Conservation (phyloP, 2,888 invertebrate species). For the Philaethria dido region DNA sequence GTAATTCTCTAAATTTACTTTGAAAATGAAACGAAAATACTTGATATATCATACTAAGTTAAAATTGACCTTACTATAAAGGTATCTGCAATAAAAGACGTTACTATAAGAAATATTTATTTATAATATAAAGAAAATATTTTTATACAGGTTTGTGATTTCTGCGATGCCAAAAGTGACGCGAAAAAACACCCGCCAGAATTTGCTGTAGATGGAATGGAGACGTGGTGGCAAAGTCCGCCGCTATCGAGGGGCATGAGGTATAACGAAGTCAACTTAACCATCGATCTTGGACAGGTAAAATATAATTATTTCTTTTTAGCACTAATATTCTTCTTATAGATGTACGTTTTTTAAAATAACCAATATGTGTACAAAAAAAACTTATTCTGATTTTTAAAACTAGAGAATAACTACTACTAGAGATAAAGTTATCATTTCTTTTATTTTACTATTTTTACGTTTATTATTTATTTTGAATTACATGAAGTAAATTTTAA, state of each 20-base stretch:
- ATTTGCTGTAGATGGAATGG: conserved; percentile 97
- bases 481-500: no score
- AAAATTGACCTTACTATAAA: no score
- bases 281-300: conserved; percentile 98
- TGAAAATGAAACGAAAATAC: no score
- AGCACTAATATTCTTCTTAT: background rate
- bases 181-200: conserved; percentile 94
- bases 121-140: background rate
- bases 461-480: no score
- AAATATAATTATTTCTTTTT: background rate
- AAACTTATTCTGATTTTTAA: no score
- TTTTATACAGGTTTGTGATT: conserved; percentile 93
- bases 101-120: background rate
- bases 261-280: conserved; percentile 98
- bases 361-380: no score
- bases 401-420: no score
- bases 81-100: background rate
- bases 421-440: no score
- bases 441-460: no score
- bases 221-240: conserved; percentile 99
- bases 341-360: no score
- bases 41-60: no score
- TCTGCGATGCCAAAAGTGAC: conserved; percentile 90
- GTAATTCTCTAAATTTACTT: no score
- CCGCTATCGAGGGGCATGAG: conserved; percentile 98